phyloP scores from a whole-genome alignment of 2,797 vertebrate species.

The Catamblyrhynchus diadema region DNA sequence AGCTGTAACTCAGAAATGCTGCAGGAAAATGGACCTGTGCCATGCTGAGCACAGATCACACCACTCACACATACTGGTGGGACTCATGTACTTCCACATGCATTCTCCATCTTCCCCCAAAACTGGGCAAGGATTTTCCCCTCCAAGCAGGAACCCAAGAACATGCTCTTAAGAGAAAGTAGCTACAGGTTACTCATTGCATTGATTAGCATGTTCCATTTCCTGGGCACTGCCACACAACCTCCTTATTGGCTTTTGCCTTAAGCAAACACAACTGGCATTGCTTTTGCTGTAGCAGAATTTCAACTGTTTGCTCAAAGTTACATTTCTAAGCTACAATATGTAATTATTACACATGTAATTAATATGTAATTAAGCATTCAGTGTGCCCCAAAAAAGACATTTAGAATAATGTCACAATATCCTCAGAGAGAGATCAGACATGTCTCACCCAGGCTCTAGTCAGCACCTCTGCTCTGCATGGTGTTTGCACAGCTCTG shows the following conservation, averaged over 20 bases:
- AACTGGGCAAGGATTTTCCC: background rate
- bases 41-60: background rate
- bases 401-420: background rate
- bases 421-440: fast-evolving
- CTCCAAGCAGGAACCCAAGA: background rate
- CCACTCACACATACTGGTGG: too few relatives aligned
- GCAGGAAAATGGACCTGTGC: background rate
- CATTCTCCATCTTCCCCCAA: background rate
- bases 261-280: background rate
- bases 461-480: background rate
- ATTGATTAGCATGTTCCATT: background rate
- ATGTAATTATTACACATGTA: background rate
- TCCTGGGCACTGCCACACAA: background rate
- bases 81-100: background rate
- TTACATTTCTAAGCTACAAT: background rate
- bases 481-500: background rate
- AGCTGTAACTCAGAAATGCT: background rate
- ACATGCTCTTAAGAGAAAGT: background rate
- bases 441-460: background rate
- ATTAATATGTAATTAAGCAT: background rate
- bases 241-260: background rate
- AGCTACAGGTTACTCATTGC: background rate
- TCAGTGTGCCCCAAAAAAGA: background rate
- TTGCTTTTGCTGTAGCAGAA: background rate
- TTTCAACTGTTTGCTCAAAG: background rate